phyloP scores from a whole-genome alignment of 1,140 invertebrate species.

The Panagrolaimus sp. region DNA sequence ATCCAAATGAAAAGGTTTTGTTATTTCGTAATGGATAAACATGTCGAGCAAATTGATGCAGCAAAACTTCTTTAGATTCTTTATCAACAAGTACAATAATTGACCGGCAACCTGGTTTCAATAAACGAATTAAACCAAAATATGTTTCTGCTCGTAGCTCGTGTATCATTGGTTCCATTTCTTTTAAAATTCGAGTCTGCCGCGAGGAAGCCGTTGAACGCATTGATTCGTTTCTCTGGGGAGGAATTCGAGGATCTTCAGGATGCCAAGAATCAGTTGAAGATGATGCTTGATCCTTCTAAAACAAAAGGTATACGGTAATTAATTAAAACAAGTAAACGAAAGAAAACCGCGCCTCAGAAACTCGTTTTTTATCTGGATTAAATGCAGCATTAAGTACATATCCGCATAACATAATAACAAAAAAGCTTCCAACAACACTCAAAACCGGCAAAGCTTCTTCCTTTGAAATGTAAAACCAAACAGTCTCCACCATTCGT shows the following conservation, averaged over 20 bases:
- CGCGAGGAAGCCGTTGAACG: background rate
- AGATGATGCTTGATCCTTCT: conserved; percentile 12
- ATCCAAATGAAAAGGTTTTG: conserved; percentile 86
- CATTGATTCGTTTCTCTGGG: background rate
- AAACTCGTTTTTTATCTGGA: conserved; percentile 3
- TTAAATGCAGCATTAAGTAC: conserved; percentile 31
- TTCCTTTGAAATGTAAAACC: conserved; percentile 49
- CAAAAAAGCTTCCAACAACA: conserved; percentile 50
- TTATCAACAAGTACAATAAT: conserved; percentile 81
- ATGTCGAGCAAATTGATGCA: conserved; percentile 82
- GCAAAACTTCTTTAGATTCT: conserved; percentile 75
- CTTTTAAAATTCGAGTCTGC: conserved; percentile 25
- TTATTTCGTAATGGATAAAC: conserved; percentile 89
- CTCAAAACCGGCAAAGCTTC: conserved; percentile 51
- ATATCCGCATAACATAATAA: conserved; percentile 50
- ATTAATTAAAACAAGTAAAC: conserved; percentile 8
- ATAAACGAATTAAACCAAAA: conserved; percentile 79
- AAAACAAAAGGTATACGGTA: conserved; percentile 14
- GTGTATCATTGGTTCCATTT: conserved; percentile 65
- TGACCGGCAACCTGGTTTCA: conserved; percentile 90
- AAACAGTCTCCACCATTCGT: conserved; percentile 36
- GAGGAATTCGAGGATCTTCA: conserved; percentile 55
- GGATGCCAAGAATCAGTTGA: conserved; percentile 56
- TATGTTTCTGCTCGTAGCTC: conserved; percentile 89
- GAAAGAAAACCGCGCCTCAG: background rate